Base-by-base conservation (phyloP, 2,888 invertebrate genomes). In the Patella depressa region DNA sequence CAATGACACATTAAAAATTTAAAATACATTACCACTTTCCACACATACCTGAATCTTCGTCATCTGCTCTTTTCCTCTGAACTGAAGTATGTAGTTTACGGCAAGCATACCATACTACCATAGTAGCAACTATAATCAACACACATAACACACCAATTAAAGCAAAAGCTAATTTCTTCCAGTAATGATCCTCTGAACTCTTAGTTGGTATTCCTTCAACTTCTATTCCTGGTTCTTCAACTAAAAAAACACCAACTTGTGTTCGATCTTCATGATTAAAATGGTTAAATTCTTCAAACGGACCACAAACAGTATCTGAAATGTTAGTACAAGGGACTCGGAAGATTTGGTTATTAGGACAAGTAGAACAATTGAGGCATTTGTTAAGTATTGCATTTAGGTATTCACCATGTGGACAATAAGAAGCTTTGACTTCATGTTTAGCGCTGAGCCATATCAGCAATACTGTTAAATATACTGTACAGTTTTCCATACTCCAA, bases 141-240 rank as follows among this genome's bases (percentile, higher is more conserved):
- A 85, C 80, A 82, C 88, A 85, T 24, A 88, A 79, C 5, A 87
- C 83, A 2, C 85, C 88, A 73, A 87, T 88, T 72, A 88, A 79
- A 17, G 86, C 85, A 81, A 86, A 86, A 0, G 88, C 86, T 53
- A 88, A 78, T 29, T 82, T 84, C 71, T 83, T 83, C 88, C 88
- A 88, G 59, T 87, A 83, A 53, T 82, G 75, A 65, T 84, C 80
- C 57, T 86, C 86, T 12, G 84, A 85, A 54, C 85, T 84, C 14
- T 84, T 77, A 3, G 77, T 76, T 2, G 79, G 79, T 24, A 74
- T 73, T 34, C 57, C 77, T 53, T 77, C 29, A 17, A 77, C 55
- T 19, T 54, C 53, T 24, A 73, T 57, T 55, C 69, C 70, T 55
- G 72, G 73, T 12, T 55, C 73, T 17, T 29, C 57, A 3, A 45